These are phyloP conservation scores for Psittacula derbiana DNA, from an alignment of 2,797 vertebrate species.

Conservation along the genomic window DNA sequence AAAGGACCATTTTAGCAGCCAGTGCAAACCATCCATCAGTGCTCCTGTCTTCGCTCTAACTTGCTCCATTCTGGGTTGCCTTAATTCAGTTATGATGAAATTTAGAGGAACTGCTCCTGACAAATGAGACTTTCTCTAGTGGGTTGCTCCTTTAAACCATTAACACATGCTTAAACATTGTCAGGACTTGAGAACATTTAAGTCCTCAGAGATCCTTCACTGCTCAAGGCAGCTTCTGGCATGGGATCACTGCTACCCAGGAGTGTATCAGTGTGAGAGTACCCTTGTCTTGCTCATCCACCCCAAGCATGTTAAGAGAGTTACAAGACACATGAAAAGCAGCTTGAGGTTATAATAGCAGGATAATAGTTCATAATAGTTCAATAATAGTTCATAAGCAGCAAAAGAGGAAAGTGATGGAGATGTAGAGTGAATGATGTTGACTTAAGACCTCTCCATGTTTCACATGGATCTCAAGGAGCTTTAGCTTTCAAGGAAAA, in stretches of 20 bases:
- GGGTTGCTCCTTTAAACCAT: slow-evolving; percentile 51
- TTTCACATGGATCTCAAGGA: background rate
- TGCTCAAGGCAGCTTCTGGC: slow-evolving; percentile 35
- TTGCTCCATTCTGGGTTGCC: background rate
- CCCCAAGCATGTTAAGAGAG: background rate
- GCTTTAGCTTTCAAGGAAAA: background rate
- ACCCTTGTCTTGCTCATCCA: background rate
- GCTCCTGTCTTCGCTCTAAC: slow-evolving; percentile 33
- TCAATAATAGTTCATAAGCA: background rate
- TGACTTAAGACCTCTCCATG: fast-evolving
- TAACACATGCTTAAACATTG: slow-evolving; percentile 57
- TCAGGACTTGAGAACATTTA: background rate
- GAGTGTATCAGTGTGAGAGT: background rate
- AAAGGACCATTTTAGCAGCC: background rate
- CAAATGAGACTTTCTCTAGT: slow-evolving; percentile 55
- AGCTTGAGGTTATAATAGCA: background rate
- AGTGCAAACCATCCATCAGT: slow-evolving; percentile 35
- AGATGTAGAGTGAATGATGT: background rate
- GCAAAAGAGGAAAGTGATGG: background rate
- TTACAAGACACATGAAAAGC: fast-evolving
- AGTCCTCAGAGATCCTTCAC: background rate
- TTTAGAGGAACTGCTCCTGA: slow-evolving; percentile 51
- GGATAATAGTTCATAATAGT: too few relatives aligned
- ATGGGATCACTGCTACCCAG: background rate
- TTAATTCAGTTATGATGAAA: slow-evolving; percentile 48